phyloP scores from a whole-genome alignment of 2,888 invertebrate species.

The Tineola bisselliella region DNA sequence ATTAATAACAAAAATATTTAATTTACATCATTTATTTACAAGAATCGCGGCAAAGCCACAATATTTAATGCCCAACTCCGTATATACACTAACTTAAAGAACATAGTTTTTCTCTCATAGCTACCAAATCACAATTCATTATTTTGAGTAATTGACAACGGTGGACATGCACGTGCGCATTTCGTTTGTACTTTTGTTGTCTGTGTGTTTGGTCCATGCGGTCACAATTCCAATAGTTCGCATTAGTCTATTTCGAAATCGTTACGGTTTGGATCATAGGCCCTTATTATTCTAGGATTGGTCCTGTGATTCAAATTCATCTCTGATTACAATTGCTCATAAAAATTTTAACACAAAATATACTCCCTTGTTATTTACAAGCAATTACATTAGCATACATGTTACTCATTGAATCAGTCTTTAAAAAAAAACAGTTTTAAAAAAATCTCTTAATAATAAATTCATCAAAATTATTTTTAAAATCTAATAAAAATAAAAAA shows the following conservation, averaged over 20 bases:
- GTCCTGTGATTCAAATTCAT: no score
- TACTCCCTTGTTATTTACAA: no score
- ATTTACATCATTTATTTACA: constrained; percentile 64
- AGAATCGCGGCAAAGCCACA: constrained; percentile 34
- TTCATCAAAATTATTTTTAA: not conserved
- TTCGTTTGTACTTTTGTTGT: constrained; percentile 65
- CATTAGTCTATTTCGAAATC: not conserved
- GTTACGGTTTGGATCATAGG: not conserved
- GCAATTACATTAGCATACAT: no score
- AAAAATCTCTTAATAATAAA: no score
- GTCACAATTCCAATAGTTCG: constrained; percentile 33
- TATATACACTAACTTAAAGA: constrained; percentile 58
- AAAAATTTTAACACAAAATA: no score
- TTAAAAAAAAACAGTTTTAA: no score
- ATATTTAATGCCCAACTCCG: constrained; percentile 65
- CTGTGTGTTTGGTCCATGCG: constrained; percentile 63
- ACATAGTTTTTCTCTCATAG: constrained; percentile 65
- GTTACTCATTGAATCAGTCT: no score
- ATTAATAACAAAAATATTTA: constrained; percentile 52
- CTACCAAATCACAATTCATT: constrained; percentile 67
- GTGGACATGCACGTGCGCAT: constrained; percentile 64
- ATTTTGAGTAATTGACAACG: constrained; percentile 67
- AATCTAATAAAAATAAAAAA: not conserved
- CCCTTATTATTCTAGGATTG: no score
- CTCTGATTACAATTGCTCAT: no score